phyloP scores from a whole-genome alignment of 2,797 vertebrate genomes.

The Rhinichthys osculus region DNA sequence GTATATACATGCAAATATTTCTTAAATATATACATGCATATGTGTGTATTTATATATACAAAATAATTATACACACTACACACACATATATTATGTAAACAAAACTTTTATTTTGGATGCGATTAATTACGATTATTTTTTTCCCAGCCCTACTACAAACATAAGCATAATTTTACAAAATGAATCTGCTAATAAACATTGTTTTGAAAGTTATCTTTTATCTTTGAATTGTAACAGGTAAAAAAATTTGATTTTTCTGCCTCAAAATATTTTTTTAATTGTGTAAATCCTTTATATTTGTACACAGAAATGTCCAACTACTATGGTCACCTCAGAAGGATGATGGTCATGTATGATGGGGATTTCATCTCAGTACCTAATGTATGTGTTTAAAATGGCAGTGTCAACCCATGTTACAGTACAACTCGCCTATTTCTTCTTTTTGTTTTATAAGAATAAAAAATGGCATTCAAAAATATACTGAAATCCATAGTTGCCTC shows the following conservation, averaged over 20 bases:
- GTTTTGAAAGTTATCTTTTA: background rate
- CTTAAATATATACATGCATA: too few species aligned
- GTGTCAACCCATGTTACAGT: background rate
- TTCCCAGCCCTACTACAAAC: background rate
- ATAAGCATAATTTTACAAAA: background rate
- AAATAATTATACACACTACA: too few species aligned
- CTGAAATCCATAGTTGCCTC: background rate
- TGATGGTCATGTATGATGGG: background rate
- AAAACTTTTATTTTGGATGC: too few species aligned
- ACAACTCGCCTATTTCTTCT: background rate
- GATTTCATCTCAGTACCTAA: background rate
- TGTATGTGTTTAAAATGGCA: background rate
- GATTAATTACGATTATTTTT: too few species aligned
- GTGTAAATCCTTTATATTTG: background rate
- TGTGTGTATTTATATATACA: too few species aligned
- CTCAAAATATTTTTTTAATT: background rate
- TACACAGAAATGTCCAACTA: background rate
- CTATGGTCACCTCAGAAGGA: background rate
- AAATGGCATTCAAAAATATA: background rate
- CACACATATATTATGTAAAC: too few species aligned
- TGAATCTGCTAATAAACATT: background rate
- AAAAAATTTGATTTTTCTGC: background rate
- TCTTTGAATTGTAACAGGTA: background rate
- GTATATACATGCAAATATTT: too few species aligned
- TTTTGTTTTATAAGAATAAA: too few species aligned